These are phyloP conservation scores for Vulpes lagopus DNA, from an alignment of 2,113 vertebrate genomes.

Conservation along the genomic window DNA sequence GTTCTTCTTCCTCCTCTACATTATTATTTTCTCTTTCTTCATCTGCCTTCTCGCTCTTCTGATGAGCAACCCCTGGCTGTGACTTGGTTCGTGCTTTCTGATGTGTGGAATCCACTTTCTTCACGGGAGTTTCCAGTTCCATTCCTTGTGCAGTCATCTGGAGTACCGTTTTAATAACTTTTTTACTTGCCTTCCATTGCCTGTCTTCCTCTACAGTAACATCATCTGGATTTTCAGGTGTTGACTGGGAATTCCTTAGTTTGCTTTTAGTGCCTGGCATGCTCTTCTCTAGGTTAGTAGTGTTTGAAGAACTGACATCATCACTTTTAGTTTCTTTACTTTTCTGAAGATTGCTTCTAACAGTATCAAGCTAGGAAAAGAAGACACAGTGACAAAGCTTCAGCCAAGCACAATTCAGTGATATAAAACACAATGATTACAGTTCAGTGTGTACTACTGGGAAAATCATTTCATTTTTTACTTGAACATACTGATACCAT, in stretches of 20 bases:
- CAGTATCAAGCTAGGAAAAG: constrained; percentile 90
- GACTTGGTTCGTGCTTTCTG: constrained; percentile 80
- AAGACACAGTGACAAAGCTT: constrained; percentile 69
- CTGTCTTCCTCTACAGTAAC: constrained; percentile 83
- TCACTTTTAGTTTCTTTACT: constrained; percentile 88
- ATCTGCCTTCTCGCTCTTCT: constrained; percentile 80
- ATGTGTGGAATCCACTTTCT: constrained; percentile 71
- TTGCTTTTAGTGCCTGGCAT: constrained; percentile 91
- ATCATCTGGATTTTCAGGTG: constrained; percentile 88
- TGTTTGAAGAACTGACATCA: constrained; percentile 89
- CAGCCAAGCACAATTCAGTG: constrained; percentile 27
- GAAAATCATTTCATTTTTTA: background rate
- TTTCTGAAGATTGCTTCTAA: constrained; percentile 90
- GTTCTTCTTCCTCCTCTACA: constrained; percentile 88
- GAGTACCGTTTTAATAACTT: constrained; percentile 83
- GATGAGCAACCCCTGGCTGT: constrained; percentile 80
- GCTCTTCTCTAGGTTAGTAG: constrained; percentile 87
- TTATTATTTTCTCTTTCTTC: constrained; percentile 77
- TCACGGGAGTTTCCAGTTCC: constrained; percentile 75
- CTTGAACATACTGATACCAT: background rate
- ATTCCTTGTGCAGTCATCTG: constrained; percentile 74
- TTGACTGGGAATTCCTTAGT: constrained; percentile 84
- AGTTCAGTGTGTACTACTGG: background rate
- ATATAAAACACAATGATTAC: background rate
- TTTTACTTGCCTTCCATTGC: constrained; percentile 84